These are phyloP conservation scores for Melospiza melodia DNA, from an alignment of 2,113 vertebrate genomes.

Conservation along the genomic window DNA sequence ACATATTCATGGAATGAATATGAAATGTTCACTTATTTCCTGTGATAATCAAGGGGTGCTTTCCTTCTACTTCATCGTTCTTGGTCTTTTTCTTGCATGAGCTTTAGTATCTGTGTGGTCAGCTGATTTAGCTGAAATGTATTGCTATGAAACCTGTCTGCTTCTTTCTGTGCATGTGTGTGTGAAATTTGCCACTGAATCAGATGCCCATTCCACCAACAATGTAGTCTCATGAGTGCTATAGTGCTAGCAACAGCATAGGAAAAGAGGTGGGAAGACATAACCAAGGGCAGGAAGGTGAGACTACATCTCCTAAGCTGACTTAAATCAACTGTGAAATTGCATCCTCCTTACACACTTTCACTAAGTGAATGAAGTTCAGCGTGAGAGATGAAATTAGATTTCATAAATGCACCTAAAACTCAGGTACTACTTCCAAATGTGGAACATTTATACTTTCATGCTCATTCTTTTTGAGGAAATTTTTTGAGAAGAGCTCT, in stretches of 20 bases:
- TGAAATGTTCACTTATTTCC: not conserved
- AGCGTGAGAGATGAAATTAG: not conserved
- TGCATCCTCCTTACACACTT: not conserved
- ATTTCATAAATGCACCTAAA: not conserved
- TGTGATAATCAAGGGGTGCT: not conserved
- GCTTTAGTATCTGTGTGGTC: not conserved
- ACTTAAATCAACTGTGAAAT: conserved; percentile 22
- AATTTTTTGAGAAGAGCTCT: not conserved
- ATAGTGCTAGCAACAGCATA: not conserved
- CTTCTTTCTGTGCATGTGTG: not conserved
- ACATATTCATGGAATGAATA: not conserved
- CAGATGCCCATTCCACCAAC: not conserved
- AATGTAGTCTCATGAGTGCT: not conserved
- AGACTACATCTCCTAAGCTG: not conserved
- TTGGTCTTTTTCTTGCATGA: not conserved
- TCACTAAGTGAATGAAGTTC: not conserved
- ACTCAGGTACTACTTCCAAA: not conserved
- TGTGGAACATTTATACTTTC: not conserved
- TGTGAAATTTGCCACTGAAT: not conserved
- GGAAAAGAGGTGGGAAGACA: not conserved
- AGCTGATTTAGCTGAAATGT: not conserved
- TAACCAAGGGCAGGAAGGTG: not conserved
- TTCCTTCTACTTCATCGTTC: not conserved
- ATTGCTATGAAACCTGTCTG: not conserved
- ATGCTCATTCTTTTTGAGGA: not conserved